Evolutionary conservation across 2,797 vertebrate species (phyloP).

Genomic region (Melopsittacus undulatus): DNA sequence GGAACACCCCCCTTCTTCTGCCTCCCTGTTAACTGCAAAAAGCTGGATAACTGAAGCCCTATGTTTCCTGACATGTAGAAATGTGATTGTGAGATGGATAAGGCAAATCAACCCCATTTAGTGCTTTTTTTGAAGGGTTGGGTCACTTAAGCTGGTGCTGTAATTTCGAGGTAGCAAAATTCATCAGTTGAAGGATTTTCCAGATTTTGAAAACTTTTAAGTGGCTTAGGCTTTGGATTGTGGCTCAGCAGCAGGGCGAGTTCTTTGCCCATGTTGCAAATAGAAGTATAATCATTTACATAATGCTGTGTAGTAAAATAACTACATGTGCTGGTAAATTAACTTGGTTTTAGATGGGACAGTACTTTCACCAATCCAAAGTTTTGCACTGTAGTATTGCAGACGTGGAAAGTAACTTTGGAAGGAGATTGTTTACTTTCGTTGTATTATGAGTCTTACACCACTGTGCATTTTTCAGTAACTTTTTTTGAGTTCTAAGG

Average conservation of each 20-base stretch:
- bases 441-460: fast-evolving
- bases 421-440: neutral
- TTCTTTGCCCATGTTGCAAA: fast-evolving
- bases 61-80: neutral
- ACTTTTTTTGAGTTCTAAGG: neutral
- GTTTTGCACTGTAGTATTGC: neutral
- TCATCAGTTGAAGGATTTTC: fast-evolving
- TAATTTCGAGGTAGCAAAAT: neutral
- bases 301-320: neutral
- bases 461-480: fast-evolving
- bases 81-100: neutral
- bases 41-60: neutral
- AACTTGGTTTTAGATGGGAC: neutral
- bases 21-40: neutral
- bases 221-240: neutral
- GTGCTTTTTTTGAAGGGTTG: neutral
- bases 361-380: neutral
- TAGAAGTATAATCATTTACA: fast-evolving
- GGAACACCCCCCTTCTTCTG: neutral
- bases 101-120: neutral
- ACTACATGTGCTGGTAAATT: neutral
- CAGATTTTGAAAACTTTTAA: fast-evolving
- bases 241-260: neutral
- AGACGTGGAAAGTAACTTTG: neutral
- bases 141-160: neutral